These are phyloP conservation scores for Masticophis lateralis DNA, from an alignment of 2,797 vertebrate species.

Conservation along the genomic window DNA sequence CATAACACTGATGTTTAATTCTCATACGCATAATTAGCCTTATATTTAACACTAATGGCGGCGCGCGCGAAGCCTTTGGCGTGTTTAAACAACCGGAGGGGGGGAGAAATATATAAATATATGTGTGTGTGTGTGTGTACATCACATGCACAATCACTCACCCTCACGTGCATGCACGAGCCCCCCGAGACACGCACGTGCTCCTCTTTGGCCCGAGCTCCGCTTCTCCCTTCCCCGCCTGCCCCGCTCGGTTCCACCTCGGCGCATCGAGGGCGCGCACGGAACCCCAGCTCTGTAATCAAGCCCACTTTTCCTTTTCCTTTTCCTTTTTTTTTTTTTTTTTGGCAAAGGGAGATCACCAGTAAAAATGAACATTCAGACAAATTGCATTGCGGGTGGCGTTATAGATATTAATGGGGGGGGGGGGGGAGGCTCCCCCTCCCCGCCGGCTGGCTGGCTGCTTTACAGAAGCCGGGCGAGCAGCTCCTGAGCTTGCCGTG, in stretches of 20 bases:
- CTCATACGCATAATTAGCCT: constrained; percentile 99
- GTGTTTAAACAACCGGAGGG: constrained; percentile 72
- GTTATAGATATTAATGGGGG: constrained; percentile 46
- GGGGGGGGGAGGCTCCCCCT: constrained; percentile 12
- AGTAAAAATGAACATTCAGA: constrained; percentile 67
- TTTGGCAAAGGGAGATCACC: constrained; percentile 70
- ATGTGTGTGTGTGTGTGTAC: too few species aligned
- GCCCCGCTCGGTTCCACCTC: constrained; percentile 57
- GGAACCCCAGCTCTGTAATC: constrained; percentile 67
- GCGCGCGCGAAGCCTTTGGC: constrained; percentile 73
- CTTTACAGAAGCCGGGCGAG: not conserved
- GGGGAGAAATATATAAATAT: not conserved
- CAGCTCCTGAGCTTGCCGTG: not conserved
- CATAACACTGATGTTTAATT: constrained; percentile 99
- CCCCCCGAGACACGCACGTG: not conserved
- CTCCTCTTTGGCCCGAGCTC: constrained; percentile 75
- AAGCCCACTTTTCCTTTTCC: constrained; percentile 51
- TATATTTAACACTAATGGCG: constrained; percentile 95
- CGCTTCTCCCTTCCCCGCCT: constrained; percentile 55
- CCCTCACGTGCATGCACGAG: not conserved
- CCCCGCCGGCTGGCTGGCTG: not conserved
- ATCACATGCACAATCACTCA: not conserved
- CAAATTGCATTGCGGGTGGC: constrained; percentile 61
- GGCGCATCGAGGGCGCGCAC: constrained; percentile 61
- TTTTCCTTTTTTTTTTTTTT: not conserved